Evolutionary conservation across 2,113 vertebrate genomes (phyloP).

Genomic region (Elephas maximus): DNA sequence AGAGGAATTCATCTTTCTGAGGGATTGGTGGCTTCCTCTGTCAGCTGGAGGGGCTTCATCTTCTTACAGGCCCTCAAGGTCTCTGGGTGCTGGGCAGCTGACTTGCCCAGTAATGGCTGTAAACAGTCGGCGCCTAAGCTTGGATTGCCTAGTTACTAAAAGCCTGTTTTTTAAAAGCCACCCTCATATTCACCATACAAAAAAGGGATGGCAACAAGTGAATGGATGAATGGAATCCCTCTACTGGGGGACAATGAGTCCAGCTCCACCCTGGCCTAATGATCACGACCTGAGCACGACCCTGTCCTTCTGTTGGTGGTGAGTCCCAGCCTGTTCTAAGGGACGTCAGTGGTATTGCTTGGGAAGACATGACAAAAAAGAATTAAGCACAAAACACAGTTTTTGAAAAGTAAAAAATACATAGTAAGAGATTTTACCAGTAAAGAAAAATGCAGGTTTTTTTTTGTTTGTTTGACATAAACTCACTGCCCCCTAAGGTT

Average conservation of each 20-base stretch:
- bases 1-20: background rate
- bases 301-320: background rate
- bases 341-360: background rate
- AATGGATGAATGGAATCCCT: background rate
- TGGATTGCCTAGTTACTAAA: background rate
- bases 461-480: too few relatives aligned
- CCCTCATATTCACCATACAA: background rate
- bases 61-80: fast-evolving
- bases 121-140: background rate
- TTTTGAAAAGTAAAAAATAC: background rate
- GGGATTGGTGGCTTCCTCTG: background rate
- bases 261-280: background rate
- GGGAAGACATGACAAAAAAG: background rate
- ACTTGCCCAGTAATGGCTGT: background rate
- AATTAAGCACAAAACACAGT: background rate
- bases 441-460: background rate
- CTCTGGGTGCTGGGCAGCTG: background rate
- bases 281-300: background rate
- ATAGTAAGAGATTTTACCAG: background rate
- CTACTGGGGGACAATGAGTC: fast-evolving
- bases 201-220: background rate
- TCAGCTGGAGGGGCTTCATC: background rate
- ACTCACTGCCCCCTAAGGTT: too few relatives aligned
- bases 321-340: background rate
- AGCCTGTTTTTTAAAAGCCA: background rate